These are phyloP conservation scores for Dicaeum eximium DNA, from an alignment of 2,113 vertebrate species.

Conservation along the genomic window DNA sequence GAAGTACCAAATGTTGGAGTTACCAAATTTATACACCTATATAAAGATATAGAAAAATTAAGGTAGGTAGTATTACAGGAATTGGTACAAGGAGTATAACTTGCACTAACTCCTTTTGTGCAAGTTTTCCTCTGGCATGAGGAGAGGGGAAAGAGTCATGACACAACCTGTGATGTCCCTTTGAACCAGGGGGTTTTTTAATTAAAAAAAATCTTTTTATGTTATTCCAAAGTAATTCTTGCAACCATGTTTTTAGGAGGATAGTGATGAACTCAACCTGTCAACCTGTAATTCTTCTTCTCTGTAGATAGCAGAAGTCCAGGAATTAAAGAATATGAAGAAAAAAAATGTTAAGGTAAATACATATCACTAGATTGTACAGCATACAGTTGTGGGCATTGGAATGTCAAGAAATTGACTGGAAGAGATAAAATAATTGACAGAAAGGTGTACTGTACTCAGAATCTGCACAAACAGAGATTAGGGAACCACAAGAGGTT, in stretches of 20 bases:
- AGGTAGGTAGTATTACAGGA: neutral
- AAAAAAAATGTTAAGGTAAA: constrained; percentile 84
- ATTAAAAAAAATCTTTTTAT: neutral
- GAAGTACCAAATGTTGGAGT: neutral
- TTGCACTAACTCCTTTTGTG: neutral
- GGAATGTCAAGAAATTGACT: neutral
- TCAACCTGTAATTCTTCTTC: neutral
- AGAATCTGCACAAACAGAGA: neutral
- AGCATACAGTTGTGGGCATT: neutral
- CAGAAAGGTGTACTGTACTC: neutral
- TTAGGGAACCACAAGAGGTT: neutral
- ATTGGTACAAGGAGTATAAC: neutral
- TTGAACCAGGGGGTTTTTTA: neutral
- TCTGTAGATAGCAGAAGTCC: constrained; percentile 63
- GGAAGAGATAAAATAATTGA: neutral
- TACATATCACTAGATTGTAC: neutral
- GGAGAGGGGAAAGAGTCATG: neutral
- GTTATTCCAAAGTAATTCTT: neutral
- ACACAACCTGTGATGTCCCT: neutral
- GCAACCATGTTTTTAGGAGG: neutral
- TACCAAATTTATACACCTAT: neutral
- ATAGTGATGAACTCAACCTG: neutral
- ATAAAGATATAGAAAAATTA: neutral
- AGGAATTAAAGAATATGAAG: constrained; percentile 73
- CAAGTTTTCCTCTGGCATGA: neutral